Base-by-base conservation (phyloP, 2,888 invertebrate genomes). In the Habrosyne pyritoides region DNA sequence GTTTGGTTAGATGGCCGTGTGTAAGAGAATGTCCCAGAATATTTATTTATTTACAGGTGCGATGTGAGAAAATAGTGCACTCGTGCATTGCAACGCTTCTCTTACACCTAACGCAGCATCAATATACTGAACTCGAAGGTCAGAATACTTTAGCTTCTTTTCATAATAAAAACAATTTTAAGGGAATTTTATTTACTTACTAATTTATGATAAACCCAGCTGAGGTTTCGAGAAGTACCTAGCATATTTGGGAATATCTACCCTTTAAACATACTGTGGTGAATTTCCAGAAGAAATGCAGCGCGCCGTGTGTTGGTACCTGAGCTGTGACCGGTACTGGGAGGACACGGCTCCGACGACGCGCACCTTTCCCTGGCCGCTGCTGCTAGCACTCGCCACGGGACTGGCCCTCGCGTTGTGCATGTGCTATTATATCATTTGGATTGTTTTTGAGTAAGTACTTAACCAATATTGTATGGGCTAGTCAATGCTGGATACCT, bases 311-410 rank as follows among this genome's bases (percentile, higher is more conserved):
- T 98, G 98, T 85, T 98, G 98, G 96, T 98, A 97, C 87, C 91
- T 98, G 77, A 97, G 97, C 65, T 98, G 98, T 81, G 97, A 98
- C 82, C 95, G 96, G 62, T 98, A 97, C 86, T 98, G 98, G 97
- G 97, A 98, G 86, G 97, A 97, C 84, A 94, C 95, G 61, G 95
- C 96, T 63, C 94, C 94, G 10, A 94, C 95, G 64, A 94, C 95
- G 52, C 94, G 96, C 69, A 95, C 95, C 64, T 97, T 97, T 80
- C 97, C 97, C 26, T 97, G 97, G 96, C 96, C 96, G 52, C 93
- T 94, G 42, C 89, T 94, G 54, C 94, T 97, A 69, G 95, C 97
- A 62, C 94, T 97, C 50, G 95, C 97, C 62, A 95, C 97, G 76
- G 95, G 97, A 53, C 93, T 97, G 48, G 96, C 97, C 47, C 93